A percentile compares a stretch with the other conserved stretches of the same genome.
These are phyloP conservation scores for Mesembrinibis cayennensis DNA, from an alignment of 2,113 vertebrate genomes.

Conservation along the genomic window DNA sequence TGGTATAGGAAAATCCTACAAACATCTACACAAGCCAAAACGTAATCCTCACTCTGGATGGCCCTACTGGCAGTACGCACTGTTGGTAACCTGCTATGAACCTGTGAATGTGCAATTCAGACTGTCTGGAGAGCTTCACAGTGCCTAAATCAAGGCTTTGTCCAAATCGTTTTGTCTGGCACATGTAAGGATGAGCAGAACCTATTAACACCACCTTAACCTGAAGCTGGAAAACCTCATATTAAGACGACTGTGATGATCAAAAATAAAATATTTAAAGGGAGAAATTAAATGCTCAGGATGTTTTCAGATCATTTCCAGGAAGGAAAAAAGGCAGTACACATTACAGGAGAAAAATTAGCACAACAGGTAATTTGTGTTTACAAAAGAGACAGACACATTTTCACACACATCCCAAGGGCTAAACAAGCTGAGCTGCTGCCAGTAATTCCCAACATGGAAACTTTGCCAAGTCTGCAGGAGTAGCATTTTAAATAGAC, in stretches of 20 bases:
- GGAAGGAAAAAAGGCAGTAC: slow-evolving; percentile 10
- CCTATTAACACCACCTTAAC: neutral
- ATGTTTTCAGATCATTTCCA: slow-evolving; percentile 1
- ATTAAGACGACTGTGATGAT: neutral
- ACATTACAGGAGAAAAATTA: slow-evolving; percentile 14
- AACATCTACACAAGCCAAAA: neutral
- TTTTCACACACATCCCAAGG: neutral
- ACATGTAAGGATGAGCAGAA: neutral
- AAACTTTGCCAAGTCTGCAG: neutral
- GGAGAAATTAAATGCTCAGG: neutral
- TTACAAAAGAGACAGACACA: neutral
- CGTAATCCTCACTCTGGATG: neutral
- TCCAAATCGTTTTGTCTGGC: neutral
- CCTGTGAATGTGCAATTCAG: neutral
- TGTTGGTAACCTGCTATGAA: neutral
- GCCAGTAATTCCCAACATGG: neutral
- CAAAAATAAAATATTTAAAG: neutral
- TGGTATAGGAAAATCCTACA: neutral
- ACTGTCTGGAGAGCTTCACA: neutral
- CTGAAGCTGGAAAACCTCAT: neutral
- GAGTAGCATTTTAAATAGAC: slow-evolving; percentile 8
- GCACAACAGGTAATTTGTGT: slow-evolving; percentile 7
- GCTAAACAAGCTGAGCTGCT: neutral
- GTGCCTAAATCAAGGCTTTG: neutral
- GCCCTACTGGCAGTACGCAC: neutral